Percentiles rank a stretch among this genome's conserved stretches.
Conservation (phyloP, 2,797 vertebrate species). For the Catamblyrhynchus diadema region DNA sequence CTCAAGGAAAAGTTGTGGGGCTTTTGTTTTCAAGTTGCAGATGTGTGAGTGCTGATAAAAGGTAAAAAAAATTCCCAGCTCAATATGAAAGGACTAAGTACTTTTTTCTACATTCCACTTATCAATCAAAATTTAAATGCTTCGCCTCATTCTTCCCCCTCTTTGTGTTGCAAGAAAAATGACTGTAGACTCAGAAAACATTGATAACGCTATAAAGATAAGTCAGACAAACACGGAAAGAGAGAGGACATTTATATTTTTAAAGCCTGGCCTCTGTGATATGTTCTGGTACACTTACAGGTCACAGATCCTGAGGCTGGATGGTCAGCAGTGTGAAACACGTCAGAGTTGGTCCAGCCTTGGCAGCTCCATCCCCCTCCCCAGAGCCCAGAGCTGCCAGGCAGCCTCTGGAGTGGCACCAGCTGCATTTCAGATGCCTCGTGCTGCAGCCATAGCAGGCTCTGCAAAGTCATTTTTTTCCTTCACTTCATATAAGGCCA, state of each 20-base stretch:
- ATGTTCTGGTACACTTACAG: neutral
- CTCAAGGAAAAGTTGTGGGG: neutral
- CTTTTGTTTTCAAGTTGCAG: neutral
- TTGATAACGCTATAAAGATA: constrained; percentile 25
- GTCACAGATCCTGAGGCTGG: neutral
- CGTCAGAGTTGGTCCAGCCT: neutral
- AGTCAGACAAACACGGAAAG: constrained; percentile 34
- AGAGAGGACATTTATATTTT: neutral
- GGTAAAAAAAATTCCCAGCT: neutral
- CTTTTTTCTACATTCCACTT: neutral
- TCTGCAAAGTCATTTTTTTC: neutral
- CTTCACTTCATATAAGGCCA: neutral
- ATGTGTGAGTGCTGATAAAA: neutral
- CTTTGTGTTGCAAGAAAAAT: constrained; percentile 47
- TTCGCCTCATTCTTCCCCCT: constrained; percentile 9
- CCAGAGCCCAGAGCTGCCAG: neutral
- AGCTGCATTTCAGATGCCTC: neutral
- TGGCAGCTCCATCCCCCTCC: neutral
- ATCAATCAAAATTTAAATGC: constrained; percentile 31
- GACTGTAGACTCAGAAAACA: constrained; percentile 26
- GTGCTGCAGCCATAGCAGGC: neutral
- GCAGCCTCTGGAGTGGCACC: neutral
- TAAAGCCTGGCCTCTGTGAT: neutral
- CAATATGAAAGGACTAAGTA: neutral
- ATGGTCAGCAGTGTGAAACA: neutral